phyloP scores from a whole-genome alignment of 2,797 vertebrate genomes.

The Molossus alvarezi region DNA sequence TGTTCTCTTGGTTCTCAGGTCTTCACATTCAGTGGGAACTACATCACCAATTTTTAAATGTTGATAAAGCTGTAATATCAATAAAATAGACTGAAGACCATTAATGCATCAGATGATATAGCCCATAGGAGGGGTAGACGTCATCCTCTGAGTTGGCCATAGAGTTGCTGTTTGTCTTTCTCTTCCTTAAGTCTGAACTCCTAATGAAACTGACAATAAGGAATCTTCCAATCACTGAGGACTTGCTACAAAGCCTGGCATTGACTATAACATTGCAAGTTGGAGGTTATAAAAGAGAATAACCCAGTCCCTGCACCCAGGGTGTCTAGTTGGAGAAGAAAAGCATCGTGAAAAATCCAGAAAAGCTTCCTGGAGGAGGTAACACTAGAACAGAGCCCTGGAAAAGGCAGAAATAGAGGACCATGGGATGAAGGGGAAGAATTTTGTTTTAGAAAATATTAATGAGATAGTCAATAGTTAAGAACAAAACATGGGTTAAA shows the following conservation, averaged over 20 bases:
- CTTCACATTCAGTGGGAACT: background rate
- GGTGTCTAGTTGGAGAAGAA: background rate
- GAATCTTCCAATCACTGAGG: background rate
- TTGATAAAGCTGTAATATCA: background rate
- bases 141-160: background rate
- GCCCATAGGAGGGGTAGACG: background rate
- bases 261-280: background rate
- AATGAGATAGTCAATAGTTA: background rate
- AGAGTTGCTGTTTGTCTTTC: background rate
- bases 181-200: background rate
- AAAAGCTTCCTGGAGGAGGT: background rate
- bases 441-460: background rate
- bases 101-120: background rate
- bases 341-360: background rate
- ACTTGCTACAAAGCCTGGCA: background rate
- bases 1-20: background rate
- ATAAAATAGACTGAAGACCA: background rate
- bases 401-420: background rate
- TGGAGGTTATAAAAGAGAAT: background rate
- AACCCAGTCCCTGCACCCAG: too few relatives aligned
- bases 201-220: background rate
- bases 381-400: background rate
- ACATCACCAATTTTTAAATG: background rate
- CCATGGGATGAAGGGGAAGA: background rate
- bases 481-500: background rate